These are phyloP conservation scores for Sterrhoptilus dennistouni DNA, from an alignment of 2,113 vertebrate genomes.

Conservation along the genomic window DNA sequence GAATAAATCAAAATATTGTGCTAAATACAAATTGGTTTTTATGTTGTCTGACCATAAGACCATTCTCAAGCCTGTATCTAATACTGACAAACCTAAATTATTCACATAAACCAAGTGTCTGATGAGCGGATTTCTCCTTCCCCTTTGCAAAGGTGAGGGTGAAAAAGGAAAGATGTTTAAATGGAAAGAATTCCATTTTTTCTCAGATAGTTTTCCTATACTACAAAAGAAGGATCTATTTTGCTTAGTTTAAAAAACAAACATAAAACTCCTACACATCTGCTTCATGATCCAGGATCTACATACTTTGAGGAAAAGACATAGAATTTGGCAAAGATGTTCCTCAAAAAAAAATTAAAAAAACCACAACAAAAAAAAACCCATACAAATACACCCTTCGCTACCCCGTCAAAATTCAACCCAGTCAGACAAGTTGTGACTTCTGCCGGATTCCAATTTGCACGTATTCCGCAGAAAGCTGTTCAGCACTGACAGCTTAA, in stretches of 20 bases:
- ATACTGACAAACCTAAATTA: background rate
- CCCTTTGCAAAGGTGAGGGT: background rate
- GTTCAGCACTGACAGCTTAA: constrained; percentile 1
- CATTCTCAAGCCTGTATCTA: background rate
- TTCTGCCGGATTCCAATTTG: background rate
- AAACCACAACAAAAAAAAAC: background rate
- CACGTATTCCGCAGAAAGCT: background rate
- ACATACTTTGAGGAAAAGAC: background rate
- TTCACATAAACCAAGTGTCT: background rate
- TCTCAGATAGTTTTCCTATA: background rate
- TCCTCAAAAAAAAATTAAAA: background rate
- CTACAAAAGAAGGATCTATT: background rate
- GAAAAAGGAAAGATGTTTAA: background rate
- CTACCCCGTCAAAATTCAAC: background rate
- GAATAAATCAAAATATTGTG: background rate
- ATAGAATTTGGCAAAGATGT: background rate
- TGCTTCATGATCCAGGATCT: background rate
- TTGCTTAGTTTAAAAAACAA: background rate
- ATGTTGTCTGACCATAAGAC: background rate
- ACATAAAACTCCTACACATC: background rate
- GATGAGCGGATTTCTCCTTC: background rate
- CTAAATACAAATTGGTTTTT: background rate
- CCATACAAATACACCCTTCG: background rate
- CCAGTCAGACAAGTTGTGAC: background rate
- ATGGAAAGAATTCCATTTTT: background rate